Evolutionary conservation across 2,113 vertebrate species (phyloP), one percentile per base, ranked within the genome.

Genomic region (Myocastor coypus): DNA sequence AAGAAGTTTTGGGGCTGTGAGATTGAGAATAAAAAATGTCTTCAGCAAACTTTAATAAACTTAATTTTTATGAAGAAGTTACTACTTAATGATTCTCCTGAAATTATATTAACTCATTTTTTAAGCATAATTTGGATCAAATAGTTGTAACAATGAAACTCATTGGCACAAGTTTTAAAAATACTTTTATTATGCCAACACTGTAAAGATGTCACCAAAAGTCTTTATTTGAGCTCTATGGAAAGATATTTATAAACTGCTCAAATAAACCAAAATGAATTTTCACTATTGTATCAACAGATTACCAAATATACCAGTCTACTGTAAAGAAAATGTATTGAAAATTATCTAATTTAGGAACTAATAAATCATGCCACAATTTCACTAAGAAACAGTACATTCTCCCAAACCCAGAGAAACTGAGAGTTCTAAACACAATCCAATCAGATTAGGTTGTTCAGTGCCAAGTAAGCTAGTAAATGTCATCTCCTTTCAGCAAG

Each of bases 31-130:
- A 63, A 64, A 94, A 64, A 89, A 89, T 1, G 94, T 22, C 34
- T 89, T 13, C 17, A 92, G 63, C n/a, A 77, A 83, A 84, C 55
- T 83, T 83, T 52, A 89, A 83, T 30, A 85, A 57, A 84, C 57
- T 89, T 93, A 86, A 24, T 78, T 91, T 89, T 82, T 83, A 93
- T 83, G n/a, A 80, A 82, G 94, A 96, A 61, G 59, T 63, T 80
- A 92, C 37, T 94, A 83, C 1, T 34, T 89, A 89, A 87, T 16
- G 8, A 12, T 89, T 73, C 30, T 88, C 83, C 90, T 95, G 93
- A 94, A 89, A 68, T 91, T 34, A 89, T 55, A 87, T 73, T 77
- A 69, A 57, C 52, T 57, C 50, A 73, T 81, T 30, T 64, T 85
- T 11, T 69, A 81, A 84, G 66, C 40, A 93, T 78, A 91, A 82